These are phyloP conservation scores for Eubucco bourcierii DNA, from an alignment of 2,113 vertebrate genomes.

Conservation along the genomic window DNA sequence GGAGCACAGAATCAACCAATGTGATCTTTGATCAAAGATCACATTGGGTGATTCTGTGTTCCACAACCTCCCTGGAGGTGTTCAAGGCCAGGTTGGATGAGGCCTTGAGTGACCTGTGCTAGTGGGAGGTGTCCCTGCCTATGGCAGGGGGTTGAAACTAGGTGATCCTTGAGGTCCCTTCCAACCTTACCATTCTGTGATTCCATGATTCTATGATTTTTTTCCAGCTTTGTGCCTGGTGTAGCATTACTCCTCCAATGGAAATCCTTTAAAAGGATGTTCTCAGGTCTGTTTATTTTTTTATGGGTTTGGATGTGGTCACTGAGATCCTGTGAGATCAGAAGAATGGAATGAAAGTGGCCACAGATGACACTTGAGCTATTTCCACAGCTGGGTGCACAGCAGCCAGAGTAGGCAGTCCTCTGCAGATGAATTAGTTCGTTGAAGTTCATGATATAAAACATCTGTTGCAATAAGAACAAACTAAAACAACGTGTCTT, in stretches of 20 bases:
- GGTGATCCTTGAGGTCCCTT: too few relatives aligned
- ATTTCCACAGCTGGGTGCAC: slow-evolving; percentile 80
- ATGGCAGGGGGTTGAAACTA: too few relatives aligned
- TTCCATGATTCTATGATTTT: not conserved
- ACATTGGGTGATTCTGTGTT: too few relatives aligned
- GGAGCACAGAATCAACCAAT: too few relatives aligned
- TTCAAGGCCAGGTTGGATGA: too few relatives aligned
- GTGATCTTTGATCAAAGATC: too few relatives aligned
- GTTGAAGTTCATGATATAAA: slow-evolving; percentile 76
- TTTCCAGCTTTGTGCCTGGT: slow-evolving; percentile 66
- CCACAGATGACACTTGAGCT: slow-evolving; percentile 72
- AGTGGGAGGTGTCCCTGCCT: too few relatives aligned
- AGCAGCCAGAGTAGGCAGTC: slow-evolving; percentile 68
- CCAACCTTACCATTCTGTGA: too few relatives aligned
- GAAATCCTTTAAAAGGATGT: slow-evolving; percentile 73
- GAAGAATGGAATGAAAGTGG: slow-evolving; percentile 72
- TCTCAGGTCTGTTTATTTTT: slow-evolving; percentile 75
- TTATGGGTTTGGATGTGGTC: slow-evolving; percentile 71
- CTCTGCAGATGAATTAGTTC: slow-evolving; percentile 70
- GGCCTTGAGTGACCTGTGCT: too few relatives aligned
- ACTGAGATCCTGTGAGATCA: slow-evolving; percentile 76
- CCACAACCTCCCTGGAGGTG: too few relatives aligned
- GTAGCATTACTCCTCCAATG: slow-evolving; percentile 57
- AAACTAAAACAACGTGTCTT: slow-evolving; percentile 74
- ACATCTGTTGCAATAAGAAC: slow-evolving; percentile 75